Conservation (phyloP, 2,888 invertebrate species). For the Hyalella azteca region DNA sequence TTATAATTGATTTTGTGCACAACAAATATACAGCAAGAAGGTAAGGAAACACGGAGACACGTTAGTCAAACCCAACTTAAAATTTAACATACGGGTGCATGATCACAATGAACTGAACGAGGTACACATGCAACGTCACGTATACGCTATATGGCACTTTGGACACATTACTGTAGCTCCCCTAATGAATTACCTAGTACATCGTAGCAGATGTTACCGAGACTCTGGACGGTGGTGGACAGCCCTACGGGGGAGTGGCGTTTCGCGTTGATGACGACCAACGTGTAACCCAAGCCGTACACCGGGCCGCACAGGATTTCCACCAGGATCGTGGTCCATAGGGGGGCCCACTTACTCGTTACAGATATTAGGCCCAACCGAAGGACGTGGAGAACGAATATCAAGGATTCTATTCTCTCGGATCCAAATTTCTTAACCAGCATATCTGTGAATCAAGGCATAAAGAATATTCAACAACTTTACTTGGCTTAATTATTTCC, state of each 20-base stretch:
- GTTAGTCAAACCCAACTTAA: too few species aligned
- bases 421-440: slow-evolving; percentile 31
- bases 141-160: too few species aligned
- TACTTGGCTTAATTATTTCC: too few species aligned
- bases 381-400: slow-evolving; percentile 33
- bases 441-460: neutral
- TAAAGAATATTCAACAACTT: too few species aligned
- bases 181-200: slow-evolving; percentile 33
- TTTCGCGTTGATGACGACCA: slow-evolving; percentile 43
- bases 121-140: too few species aligned
- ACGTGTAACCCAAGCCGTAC: slow-evolving; percentile 51
- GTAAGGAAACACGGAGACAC: too few species aligned
- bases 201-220: slow-evolving; percentile 51
- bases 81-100: too few species aligned
- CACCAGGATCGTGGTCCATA: slow-evolving; percentile 51
- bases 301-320: slow-evolving; percentile 54
- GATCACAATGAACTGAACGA: too few species aligned
- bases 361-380: slow-evolving; percentile 43
- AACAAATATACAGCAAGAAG: too few species aligned
- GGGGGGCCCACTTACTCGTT: slow-evolving; percentile 45
- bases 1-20: too few species aligned
- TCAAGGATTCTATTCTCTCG: neutral
- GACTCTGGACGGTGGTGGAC: slow-evolving; percentile 48
- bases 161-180: neutral
- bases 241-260: slow-evolving; percentile 44